These are phyloP conservation scores for Monomorium pharaonis DNA, from an alignment of 1,140 invertebrate genomes.

Conservation along the genomic window DNA sequence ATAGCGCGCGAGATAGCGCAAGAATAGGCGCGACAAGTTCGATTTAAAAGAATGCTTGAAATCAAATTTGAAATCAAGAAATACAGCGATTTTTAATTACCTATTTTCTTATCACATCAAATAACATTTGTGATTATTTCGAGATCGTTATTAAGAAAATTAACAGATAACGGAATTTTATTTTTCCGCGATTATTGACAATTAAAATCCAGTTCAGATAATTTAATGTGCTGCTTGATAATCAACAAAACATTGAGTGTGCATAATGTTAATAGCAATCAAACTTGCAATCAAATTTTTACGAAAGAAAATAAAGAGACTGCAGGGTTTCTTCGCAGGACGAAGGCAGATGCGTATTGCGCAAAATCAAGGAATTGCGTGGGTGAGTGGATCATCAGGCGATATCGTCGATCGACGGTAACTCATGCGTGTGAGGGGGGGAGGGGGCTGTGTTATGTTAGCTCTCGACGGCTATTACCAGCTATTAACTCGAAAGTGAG, in stretches of 20 bases:
- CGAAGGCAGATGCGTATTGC: not conserved
- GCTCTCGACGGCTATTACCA: constrained; percentile 74
- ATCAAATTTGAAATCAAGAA: not conserved
- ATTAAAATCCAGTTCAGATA: not conserved
- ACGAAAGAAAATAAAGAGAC: not conserved
- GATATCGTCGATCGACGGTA: constrained; percentile 55
- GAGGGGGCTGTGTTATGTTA: constrained; percentile 66
- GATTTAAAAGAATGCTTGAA: not conserved
- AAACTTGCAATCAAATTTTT: not conserved
- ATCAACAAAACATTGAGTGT: not conserved
- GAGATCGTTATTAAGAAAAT: too few species aligned
- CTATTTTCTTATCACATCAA: not conserved
- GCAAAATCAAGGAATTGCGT: constrained; percentile 22
- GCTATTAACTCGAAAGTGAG: constrained; percentile 69
- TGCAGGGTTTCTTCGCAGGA: not conserved
- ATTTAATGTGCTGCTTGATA: not conserved
- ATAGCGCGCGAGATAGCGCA: constrained; percentile 23
- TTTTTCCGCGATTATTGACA: not conserved
- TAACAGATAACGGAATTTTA: not conserved
- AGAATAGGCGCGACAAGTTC: not conserved
- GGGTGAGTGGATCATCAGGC: constrained; percentile 27
- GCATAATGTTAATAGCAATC: not conserved
- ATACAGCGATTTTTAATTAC: not conserved
- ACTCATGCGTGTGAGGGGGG: constrained; percentile 60
- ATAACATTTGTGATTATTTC: not conserved